Base-by-base conservation (phyloP, 2,113 vertebrate genomes). In the Pelobates fuscus region DNA sequence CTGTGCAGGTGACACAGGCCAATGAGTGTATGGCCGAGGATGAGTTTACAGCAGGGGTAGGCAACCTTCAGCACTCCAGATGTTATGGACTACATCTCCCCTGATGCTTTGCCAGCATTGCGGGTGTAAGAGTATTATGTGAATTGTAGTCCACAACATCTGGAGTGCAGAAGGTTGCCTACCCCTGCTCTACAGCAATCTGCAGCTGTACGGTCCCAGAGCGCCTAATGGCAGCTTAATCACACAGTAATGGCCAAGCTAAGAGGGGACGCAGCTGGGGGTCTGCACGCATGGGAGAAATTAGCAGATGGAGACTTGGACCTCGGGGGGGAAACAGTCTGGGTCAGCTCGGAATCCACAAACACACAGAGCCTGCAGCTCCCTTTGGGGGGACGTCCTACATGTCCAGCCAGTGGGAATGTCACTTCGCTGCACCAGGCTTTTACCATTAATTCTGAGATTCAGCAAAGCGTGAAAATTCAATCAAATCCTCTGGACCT, bases 321-420 rank as follows among this genome's bases (percentile, higher is more conserved):
- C 57, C 69, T 29, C 23, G 37, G n/a, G 58, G 37, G n/a, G 69
- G 69, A 55, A 59, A 3, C 58, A 15, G 44, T 72, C 59, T 24
- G 59, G 59, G 60, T 54, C 60, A 72, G 20, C 43, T 32, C 23
- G 59, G 70, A 62, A 10, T 37, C 67, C 25, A 44, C 1, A 41
- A 21, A 70, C 37, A 71, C 30, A 37, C 26, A 32, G n/a, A 8
- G 29, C 32, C 44, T 3, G 43, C 58, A 46, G 25, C 24, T 5
- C 24, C 30, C 69, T 61, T 43, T 29, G 69, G 55, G 58, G 44
- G 37, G 60, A 59, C 21, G 7, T 63, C 59, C 57, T 25, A 63
- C 54, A 59, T 72, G 43, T 30, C 70, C 61, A 21, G 70, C 70
- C 44, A 21, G 43, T 17, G 60, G 70, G 59, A 72, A 72, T 52